Evolutionary conservation across 1,140 invertebrate genomes (phyloP), one percentile per base, ranked within the genome.

Genomic region (Teleopsis dalmanni): DNA sequence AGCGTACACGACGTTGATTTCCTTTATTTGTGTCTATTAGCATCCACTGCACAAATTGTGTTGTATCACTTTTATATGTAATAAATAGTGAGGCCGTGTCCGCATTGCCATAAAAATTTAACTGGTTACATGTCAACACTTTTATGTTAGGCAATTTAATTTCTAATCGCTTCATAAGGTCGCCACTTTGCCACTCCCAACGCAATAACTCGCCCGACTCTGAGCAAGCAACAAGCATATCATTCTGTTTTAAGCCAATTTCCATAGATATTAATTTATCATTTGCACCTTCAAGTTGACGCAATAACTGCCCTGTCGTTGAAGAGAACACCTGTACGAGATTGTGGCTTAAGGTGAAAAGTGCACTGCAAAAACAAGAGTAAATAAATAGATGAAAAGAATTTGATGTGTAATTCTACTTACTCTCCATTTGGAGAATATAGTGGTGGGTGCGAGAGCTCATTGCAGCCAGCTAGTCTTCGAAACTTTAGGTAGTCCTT

Each of bases 391-490:
- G 1, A 9, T 34, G 8, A 6, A 31, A 47, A 33, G 48, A 9
- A 25, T 14, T n/a, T 45, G 9, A 6, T 33, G 10, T 31, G 26
- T 2, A 16, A 14, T 22, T 23, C 1, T 37, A 57, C 80, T 78
- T 73, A 83, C 81, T 81, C 76, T 70, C 76, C 77, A 66, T 81
- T 75, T 10, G 54, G 55, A 7, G 81, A 80, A 73, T 83, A 83
- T 22, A 82, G 47, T 14, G 81, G 80, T 16, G 73, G 62, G 61
- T 77, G 71, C 56, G 76, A 72, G 18, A 83, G 75, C 53, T 83
- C 75, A 59, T 75, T 80, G 42, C 79, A 81, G 43, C 82, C 81
- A 23, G 67, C 60, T 53, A 70, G 55, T 48, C 49, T 73, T 73
- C 70, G 74, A 72, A 68, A 54, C 53, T 68, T 50, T 40, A 68